Evolutionary conservation across 2,797 vertebrate genomes (phyloP), one percentile per base, ranked within the genome.

Genomic region (Danionella dracula): DNA sequence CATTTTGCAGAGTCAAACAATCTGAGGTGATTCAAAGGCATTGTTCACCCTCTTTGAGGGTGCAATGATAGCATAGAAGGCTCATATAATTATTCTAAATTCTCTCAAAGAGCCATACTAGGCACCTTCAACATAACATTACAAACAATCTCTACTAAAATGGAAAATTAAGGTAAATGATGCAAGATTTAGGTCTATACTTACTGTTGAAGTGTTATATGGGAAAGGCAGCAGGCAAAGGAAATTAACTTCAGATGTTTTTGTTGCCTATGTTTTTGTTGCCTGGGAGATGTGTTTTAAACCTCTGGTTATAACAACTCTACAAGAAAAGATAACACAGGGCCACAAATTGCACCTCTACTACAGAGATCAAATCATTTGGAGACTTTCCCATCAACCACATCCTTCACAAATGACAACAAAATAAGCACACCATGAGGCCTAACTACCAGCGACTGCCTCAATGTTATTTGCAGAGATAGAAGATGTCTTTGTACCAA

Each of bases 271-370:
- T 27, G 10, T 20, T 17, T 55, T 16, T 44, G 38, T 50, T 46
- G 32, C 16, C 11, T 16, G 4, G 20, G 27, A 60, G 41, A 16
- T 4, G 12, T 20, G 37, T 5, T 15, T 4, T 68, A 29, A 38
- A n/a, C 6, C 42, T 48, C 17, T 16, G 37, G 31, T 15, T 16
- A 27, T 70, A 69, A 59, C 54, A 42, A 21, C 41, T 66, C 15
- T 42, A n/a, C 62, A 44, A 51, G 51, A 19, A 50, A n/a, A 35
- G 45, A 48, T 9, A 45, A 45, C 48, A 34, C 32, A 57, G 37
- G 19, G 27, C n/a, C 60, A 66, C 61, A 58, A 66, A 49, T 62
- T 37, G 19, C 7, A 27, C 23, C 45, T 51, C 23, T 20, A 13
- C 27, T 50, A 20, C 31, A 32, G 15, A 44, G 13, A 16, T 12